These are phyloP conservation scores for Pristionchus fissidentatus DNA, from an alignment of 2,888 invertebrate genomes.

Conservation along the genomic window DNA sequence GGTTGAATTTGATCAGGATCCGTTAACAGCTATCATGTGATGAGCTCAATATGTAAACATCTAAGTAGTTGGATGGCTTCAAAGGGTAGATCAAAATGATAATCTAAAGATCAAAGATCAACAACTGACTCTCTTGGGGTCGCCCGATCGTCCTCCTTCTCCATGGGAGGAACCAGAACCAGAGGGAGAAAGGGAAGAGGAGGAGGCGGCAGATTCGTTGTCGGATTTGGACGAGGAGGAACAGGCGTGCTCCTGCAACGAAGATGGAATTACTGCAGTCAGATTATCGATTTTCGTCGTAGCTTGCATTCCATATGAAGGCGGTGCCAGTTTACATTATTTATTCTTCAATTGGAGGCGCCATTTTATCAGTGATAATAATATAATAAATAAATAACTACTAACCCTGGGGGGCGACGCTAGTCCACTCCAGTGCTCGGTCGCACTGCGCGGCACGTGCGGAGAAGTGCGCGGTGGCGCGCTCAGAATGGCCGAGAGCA, in stretches of 20 bases:
- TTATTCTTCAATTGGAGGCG: background rate
- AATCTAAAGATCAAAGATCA: slow-evolving; percentile 18
- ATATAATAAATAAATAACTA: background rate
- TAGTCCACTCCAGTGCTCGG: slow-evolving; percentile 69
- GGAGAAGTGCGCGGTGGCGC: slow-evolving; percentile 62
- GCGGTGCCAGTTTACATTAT: background rate
- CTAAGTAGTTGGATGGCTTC: no score
- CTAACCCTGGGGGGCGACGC: slow-evolving; percentile 58
- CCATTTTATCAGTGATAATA: background rate
- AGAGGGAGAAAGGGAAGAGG: slow-evolving; percentile 61
- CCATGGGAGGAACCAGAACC: slow-evolving; percentile 51
- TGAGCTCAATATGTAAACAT: no score
- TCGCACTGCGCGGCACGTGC: slow-evolving; percentile 70
- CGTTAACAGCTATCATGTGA: no score
- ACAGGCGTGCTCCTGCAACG: slow-evolving; percentile 27
- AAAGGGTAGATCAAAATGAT: no score
- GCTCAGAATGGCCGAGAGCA: slow-evolving; percentile 36
- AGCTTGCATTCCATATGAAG: background rate
- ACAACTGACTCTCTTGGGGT: slow-evolving; percentile 30
- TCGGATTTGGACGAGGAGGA: slow-evolving; percentile 59
- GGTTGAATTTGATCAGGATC: no score
- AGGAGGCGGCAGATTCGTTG: slow-evolving; percentile 62
- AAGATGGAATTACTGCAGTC: background rate
- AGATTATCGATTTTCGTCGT: background rate
- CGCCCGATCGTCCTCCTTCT: slow-evolving; percentile 13